Percentiles rank a stretch among this genome's conserved stretches.
Evolutionary conservation across 2,888 invertebrate species (phyloP).

Genomic region (Glaucopsyche alexis): DNA sequence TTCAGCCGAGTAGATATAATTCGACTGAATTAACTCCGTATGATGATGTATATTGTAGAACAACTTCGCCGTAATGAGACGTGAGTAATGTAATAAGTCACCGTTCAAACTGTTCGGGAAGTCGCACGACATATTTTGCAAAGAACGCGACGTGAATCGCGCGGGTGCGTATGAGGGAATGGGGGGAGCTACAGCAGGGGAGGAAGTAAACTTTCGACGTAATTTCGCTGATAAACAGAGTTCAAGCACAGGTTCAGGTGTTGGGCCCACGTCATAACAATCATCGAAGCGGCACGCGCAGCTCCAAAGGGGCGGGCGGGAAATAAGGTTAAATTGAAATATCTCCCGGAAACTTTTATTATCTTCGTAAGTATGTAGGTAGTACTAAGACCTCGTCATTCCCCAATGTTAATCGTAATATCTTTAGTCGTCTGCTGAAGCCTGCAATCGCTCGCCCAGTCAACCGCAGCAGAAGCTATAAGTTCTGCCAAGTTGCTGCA

Average conservation of each 20-base stretch:
- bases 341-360: not conserved
- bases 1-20: no score
- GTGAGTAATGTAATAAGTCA: slow-evolving; percentile 19
- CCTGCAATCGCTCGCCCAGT: not conserved
- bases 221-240: slow-evolving; percentile 10
- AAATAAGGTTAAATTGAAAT: slow-evolving; percentile 5
- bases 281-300: slow-evolving; percentile 6
- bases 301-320: not conserved
- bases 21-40: not conserved
- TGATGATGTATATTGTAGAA: not conserved
- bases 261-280: slow-evolving; percentile 13
- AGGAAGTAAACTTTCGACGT: slow-evolving; percentile 1
- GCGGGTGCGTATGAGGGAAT: not conserved
- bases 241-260: slow-evolving; percentile 7
- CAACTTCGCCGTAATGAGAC: slow-evolving; percentile 5
- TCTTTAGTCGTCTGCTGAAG: no score
- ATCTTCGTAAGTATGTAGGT: no score
- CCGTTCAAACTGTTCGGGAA: slow-evolving; percentile 3
- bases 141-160: slow-evolving; percentile 13
- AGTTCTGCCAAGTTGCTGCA: not conserved
- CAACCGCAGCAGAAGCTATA: not conserved
- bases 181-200: not conserved
- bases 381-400: no score
- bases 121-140: slow-evolving; percentile 8
- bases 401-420: no score